Base-by-base conservation (phyloP, 2,888 invertebrate species). In the Chrysolina oricalcia region DNA sequence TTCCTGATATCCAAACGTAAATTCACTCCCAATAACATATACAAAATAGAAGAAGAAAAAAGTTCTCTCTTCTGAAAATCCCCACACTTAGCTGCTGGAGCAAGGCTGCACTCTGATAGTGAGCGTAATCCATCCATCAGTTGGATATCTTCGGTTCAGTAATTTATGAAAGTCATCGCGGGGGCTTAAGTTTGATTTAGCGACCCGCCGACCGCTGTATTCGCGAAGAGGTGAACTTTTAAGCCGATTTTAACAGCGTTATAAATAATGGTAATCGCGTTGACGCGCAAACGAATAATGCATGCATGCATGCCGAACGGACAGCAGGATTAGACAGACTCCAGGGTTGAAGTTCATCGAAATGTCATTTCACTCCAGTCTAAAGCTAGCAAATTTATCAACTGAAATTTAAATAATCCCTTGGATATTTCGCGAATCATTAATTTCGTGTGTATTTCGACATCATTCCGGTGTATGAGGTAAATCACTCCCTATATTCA, bases 311-410 rank as follows among this genome's bases (percentile, higher is more conserved):
- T 50, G 35, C 46, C 50, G 68, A 68, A 19, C 53, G 19, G 53
- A 68, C 68, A 68, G 68, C 53, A 68, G 53, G 68, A 68, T 68
- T 68, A 68, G 59, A 23, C 59, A 59, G 59, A 59, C n/a, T 59
- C 15, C n/a, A 27, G 15, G 13, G 59, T n/a, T 10, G 27, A 35
- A 23, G 23, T 27, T n/a, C 9, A 59, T 13, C 59, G 59, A 17
- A 59, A 59, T 59, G 59, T 59, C 15, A 59, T n/a, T 59, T 35
- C 35, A 11, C 15, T 43, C 11, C n/a, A 23, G 43, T 23, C 2
- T 0, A 46, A 66, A 43, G 43, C n/a, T 19, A 41, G 3, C 11
- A 6, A 35, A 41, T 65, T 65, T 3, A 65, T 46, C 19, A 41
- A 64, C 13, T 17, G 0, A n/a, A 63, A 63, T 23, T 21, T 53